Evolutionary conservation across 2,888 invertebrate species (phyloP).

Genomic region (Alcis repandata): DNA sequence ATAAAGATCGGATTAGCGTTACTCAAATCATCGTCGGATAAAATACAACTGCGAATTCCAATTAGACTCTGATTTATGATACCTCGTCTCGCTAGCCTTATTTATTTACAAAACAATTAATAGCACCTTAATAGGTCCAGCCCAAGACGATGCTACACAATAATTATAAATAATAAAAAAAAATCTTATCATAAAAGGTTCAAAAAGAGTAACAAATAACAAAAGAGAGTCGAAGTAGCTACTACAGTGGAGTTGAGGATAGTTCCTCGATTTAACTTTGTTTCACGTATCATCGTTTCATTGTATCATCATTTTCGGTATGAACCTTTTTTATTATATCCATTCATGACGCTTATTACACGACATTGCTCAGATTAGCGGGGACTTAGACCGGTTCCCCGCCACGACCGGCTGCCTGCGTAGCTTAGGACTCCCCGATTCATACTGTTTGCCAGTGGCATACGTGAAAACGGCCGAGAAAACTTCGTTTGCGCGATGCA

Average conservation of each 20-base stretch:
- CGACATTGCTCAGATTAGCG: conserved; percentile 12
- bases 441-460: not conserved
- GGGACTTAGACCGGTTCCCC: conserved; percentile 14
- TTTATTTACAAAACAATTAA: too few relatives aligned
- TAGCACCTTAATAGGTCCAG: too few relatives aligned
- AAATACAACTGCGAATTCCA: too few relatives aligned
- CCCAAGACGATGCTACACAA: too few relatives aligned
- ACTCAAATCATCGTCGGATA: too few relatives aligned
- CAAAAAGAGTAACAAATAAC: not conserved
- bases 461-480: not conserved
- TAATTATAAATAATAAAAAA: too few relatives aligned
- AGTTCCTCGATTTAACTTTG: conserved; percentile 16
- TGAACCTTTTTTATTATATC: conserved; percentile 6
- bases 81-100: too few relatives aligned
- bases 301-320: conserved; percentile 11
- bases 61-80: too few relatives aligned
- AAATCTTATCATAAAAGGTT: too few relatives aligned
- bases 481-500: conserved; percentile 10
- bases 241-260: conserved; percentile 15
- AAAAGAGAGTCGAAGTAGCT: conserved; percentile 22
- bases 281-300: conserved; percentile 17
- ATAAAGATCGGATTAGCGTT: too few relatives aligned
- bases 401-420: conserved; percentile 13
- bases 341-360: conserved; percentile 4
- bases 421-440: conserved; percentile 8